Percentiles rank a stretch among this genome's conserved stretches.
Evolutionary conservation across 2,888 invertebrate species (phyloP).

Genomic region (Pristionchus fissidentatus): DNA sequence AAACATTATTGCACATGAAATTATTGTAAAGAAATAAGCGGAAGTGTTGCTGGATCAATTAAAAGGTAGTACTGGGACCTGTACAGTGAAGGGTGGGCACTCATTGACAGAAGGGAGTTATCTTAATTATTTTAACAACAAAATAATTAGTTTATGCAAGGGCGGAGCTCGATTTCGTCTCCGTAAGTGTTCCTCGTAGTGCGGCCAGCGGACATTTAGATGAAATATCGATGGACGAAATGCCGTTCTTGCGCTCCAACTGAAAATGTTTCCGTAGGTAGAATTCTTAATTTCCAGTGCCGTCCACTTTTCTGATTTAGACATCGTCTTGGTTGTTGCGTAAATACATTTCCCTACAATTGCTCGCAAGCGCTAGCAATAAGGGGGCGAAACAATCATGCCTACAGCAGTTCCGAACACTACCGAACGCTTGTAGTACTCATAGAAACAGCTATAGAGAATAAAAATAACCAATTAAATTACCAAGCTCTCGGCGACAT

Average conservation of each 20-base stretch:
- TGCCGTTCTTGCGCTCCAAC: slow-evolving; percentile 39
- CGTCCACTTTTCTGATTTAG: background rate
- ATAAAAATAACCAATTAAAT: background rate
- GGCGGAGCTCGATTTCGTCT: slow-evolving; percentile 31
- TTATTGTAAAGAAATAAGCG: too few species aligned
- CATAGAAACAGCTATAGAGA: background rate
- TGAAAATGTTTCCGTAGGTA: background rate
- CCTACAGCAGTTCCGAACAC: background rate
- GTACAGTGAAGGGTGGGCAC: too few species aligned
- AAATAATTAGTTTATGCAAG: background rate
- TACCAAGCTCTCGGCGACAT: slow-evolving; percentile 16
- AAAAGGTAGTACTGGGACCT: too few species aligned
- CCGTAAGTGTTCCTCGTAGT: background rate
- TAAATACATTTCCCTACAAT: too few species aligned
- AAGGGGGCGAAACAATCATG: background rate
- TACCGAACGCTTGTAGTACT: background rate
- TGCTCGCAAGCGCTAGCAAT: background rate
- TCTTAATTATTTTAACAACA: too few species aligned
- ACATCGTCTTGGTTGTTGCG: too few species aligned
- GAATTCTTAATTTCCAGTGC: background rate
- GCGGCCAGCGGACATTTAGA: slow-evolving; percentile 24
- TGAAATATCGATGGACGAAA: background rate
- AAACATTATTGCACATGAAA: too few species aligned
- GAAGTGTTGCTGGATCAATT: too few species aligned
- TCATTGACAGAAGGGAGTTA: too few species aligned